Evolutionary conservation across 2,888 invertebrate genomes (phyloP).

Genomic region (Aphelenchoides bicaudatus): DNA sequence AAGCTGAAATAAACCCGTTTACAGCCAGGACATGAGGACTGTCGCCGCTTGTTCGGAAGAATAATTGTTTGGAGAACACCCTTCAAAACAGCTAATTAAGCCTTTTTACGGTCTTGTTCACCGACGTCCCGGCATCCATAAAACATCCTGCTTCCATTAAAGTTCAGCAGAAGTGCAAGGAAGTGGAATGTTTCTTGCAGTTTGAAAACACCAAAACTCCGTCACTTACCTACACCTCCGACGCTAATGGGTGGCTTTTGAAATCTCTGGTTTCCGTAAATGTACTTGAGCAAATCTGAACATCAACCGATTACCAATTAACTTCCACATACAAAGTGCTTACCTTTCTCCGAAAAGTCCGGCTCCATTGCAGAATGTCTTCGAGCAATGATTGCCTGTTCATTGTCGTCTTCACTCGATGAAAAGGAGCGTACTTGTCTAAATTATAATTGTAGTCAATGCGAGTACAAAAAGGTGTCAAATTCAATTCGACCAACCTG

Average conservation of each 20-base stretch:
- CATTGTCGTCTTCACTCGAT: conserved; percentile 26
- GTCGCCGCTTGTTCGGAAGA: too few relatives aligned
- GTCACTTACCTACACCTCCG: conserved; percentile 19
- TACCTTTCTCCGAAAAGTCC: conserved; percentile 35
- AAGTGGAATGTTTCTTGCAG: neutral
- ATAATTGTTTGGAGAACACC: too few relatives aligned
- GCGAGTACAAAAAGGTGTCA: neutral
- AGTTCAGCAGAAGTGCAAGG: too few relatives aligned
- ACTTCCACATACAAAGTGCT: neutral
- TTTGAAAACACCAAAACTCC: neutral
- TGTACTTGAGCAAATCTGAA: conserved; percentile 57
- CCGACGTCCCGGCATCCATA: too few relatives aligned
- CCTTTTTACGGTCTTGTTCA: too few relatives aligned
- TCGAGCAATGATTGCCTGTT: neutral
- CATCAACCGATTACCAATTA: conserved; percentile 18
- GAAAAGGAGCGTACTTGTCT: conserved; percentile 27
- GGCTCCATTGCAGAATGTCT: conserved; percentile 17
- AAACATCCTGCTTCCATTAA: too few relatives aligned
- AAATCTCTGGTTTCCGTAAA: conserved; percentile 49
- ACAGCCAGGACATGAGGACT: too few relatives aligned
- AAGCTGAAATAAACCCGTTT: too few relatives aligned
- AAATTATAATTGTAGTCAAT: neutral
- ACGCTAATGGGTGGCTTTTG: neutral
- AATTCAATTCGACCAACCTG: conserved; percentile 19
- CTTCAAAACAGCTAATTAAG: too few relatives aligned